phyloP scores from a whole-genome alignment of 2,113 vertebrate species.

The Porphyrio hochstetteri region DNA sequence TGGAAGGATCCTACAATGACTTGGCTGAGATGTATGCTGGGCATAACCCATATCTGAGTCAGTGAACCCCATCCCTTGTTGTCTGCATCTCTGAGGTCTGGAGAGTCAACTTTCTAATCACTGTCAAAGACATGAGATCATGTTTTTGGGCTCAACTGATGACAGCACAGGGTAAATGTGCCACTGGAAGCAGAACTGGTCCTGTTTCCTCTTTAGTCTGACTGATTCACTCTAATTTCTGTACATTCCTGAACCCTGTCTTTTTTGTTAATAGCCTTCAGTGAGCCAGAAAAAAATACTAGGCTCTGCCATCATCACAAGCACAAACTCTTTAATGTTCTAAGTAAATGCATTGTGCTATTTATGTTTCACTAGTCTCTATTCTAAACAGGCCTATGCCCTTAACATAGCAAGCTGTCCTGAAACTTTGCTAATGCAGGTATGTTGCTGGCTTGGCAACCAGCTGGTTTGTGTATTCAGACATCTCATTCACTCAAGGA shows the following conservation, averaged over 20 bases:
- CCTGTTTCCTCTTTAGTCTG: not conserved
- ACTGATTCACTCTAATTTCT: not conserved
- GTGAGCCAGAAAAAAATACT: not conserved
- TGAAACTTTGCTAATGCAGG: not conserved
- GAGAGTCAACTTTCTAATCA: not conserved
- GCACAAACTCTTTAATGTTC: not conserved
- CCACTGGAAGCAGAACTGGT: not conserved
- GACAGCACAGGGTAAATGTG: not conserved
- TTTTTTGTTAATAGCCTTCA: not conserved
- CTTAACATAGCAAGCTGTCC: not conserved
- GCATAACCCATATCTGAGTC: not conserved
- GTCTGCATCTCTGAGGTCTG: not conserved
- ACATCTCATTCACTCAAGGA: not conserved
- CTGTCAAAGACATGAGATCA: not conserved
- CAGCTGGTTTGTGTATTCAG: not conserved
- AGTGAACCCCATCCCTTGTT: not conserved
- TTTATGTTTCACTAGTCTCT: not conserved
- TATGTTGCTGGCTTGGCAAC: not conserved
- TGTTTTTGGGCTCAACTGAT: not conserved
- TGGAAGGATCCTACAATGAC: not conserved
- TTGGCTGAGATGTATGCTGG: not conserved
- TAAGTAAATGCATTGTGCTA: not conserved
- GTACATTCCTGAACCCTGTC: not conserved
- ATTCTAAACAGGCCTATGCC: not conserved
- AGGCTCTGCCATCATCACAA: not conserved